These are phyloP conservation scores for Ginglymostoma cirratum DNA, from an alignment of 2,113 vertebrate species.

Conservation along the genomic window DNA sequence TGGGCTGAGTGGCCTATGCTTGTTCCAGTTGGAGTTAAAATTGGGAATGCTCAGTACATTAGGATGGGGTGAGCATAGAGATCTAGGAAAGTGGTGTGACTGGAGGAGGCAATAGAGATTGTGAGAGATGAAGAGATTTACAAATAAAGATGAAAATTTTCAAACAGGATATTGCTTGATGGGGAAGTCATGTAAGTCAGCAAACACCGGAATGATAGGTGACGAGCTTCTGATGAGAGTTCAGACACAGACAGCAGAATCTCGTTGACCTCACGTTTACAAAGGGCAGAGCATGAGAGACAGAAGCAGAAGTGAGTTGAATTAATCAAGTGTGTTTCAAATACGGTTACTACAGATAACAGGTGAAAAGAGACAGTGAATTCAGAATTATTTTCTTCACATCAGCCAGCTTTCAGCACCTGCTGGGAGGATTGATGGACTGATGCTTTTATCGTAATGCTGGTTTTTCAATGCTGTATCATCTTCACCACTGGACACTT, in stretches of 20 bases:
- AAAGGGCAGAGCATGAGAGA: neutral
- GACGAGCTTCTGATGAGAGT: neutral
- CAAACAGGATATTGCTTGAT: neutral
- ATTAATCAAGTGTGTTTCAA: neutral
- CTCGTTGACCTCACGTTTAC: neutral
- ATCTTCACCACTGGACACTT: neutral
- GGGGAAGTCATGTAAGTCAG: neutral
- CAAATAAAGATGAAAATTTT: neutral
- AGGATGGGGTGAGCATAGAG: no score
- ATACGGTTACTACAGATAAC: neutral
- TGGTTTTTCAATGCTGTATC: neutral
- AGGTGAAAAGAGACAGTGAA: neutral
- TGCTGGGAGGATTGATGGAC: neutral
- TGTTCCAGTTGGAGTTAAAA: no score
- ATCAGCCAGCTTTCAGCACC: neutral
- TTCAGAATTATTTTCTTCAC: neutral
- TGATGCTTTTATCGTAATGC: neutral
- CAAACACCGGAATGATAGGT: neutral
- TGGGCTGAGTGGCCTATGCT: no score
- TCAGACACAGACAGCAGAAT: neutral
- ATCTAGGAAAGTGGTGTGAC: neutral
- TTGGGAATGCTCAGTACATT: no score
- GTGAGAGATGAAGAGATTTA: neutral
- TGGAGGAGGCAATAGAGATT: neutral
- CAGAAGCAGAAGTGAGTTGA: neutral